These are phyloP conservation scores for Spheniscus mendiculus DNA, from an alignment of 2,113 vertebrate species.

Conservation along the genomic window DNA sequence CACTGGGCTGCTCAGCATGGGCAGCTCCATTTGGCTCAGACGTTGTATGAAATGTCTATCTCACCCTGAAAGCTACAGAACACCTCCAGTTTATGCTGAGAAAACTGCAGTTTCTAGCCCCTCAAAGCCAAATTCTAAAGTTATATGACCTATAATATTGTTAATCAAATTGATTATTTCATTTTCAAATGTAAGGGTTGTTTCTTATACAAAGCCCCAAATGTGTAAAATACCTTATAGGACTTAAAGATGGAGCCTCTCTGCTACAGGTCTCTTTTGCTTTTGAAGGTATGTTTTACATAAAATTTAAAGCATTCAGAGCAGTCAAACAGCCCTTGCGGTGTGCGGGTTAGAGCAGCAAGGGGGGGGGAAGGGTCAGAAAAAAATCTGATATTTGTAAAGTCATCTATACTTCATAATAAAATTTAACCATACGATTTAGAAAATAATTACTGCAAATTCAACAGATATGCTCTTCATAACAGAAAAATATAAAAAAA, in stretches of 20 bases:
- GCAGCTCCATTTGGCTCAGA: not conserved
- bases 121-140: not conserved
- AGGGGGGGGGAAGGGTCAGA: not conserved
- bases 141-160: not conserved
- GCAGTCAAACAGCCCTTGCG: not conserved
- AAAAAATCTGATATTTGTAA: not conserved
- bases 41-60: not conserved
- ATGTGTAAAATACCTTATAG: not conserved
- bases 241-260: not conserved
- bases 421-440: not conserved
- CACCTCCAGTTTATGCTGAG: not conserved
- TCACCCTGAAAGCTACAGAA: not conserved
- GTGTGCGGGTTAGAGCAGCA: not conserved
- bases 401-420: not conserved
- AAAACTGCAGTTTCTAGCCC: not conserved
- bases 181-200: not conserved
- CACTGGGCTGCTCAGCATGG: not conserved
- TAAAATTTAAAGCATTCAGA: not conserved
- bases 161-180: not conserved
- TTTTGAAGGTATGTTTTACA: not conserved
- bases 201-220: not conserved
- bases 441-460: not conserved
- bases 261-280: not conserved
- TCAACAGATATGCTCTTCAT: not conserved
- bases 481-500: not conserved